Base-by-base conservation (phyloP, 1,140 invertebrate genomes). In the Hypsibius dujardini region DNA sequence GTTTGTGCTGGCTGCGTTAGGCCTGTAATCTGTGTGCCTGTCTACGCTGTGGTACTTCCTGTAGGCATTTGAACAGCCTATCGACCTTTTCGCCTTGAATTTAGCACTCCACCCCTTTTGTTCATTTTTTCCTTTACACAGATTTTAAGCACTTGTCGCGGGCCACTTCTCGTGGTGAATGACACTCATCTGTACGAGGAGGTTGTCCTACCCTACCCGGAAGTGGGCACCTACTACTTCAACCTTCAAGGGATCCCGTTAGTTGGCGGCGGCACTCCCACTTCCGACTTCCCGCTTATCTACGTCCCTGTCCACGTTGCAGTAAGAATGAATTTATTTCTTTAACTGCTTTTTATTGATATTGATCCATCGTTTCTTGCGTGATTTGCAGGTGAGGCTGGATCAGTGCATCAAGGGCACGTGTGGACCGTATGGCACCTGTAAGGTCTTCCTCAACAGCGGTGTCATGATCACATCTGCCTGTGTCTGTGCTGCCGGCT, bases 401-500 rank as follows among this genome's bases (percentile, higher is more conserved):
- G 47, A 42, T 12, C 72, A 42, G 40, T 40, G 59, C 46, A 46
- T 14, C 1, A 15, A 47, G 14, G 1, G 3, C 1, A 50, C 62
- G 12, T 67, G 62, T 67, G 62, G 62, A 7, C 62, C 40, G 12
- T 42, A 67, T 40, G 62, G 62, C 12, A 67, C 3, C 40, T 67
- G 62, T 42, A 67, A 7, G 42, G 62, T 67, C 3, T 12, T 42
- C 12, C 62, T 12, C 7, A 1, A 2, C 0, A 42, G 47, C 40
- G 47, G 46, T 73, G 69, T 47, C 46, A 12, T 59, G 12, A 14
- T 50, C 28, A 70, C 15, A 12, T 69, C 7, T 42, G 2, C 69
- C 45, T 46, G 2, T 46, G 56, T 15, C 60, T 47, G 74, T 72
- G 28, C 62, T 15, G 62, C 74, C 86, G 85, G 85, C 71, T 86